phyloP scores from a whole-genome alignment of 2,113 vertebrate genomes.

The Crypturellus undulatus region DNA sequence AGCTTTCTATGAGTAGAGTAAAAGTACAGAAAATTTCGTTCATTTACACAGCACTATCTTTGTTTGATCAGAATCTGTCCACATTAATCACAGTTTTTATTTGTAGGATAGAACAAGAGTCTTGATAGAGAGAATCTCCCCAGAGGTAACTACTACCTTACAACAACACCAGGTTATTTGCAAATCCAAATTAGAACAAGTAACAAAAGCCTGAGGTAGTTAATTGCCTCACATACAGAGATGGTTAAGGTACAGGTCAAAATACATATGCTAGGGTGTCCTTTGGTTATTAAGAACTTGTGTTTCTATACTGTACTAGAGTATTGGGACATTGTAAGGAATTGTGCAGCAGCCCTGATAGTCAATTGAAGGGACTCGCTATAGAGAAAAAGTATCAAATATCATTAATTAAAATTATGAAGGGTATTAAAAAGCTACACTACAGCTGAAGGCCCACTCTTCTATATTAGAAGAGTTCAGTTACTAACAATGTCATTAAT shows the following conservation, averaged over 20 bases:
- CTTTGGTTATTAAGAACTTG: background rate
- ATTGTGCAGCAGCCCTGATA: background rate
- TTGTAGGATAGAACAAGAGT: background rate
- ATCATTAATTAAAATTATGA: background rate
- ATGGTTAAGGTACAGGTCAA: background rate
- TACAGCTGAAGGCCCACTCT: background rate
- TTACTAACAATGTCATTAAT: background rate
- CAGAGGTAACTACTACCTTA: background rate
- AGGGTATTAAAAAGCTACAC: background rate
- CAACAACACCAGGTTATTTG: background rate
- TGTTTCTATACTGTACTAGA: background rate
- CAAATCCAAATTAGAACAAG: background rate
- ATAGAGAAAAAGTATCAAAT: background rate
- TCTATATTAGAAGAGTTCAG: background rate
- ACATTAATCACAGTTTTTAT: background rate
- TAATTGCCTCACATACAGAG: background rate
- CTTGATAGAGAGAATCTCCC: background rate
- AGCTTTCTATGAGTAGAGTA: background rate
- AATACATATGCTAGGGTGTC: background rate
- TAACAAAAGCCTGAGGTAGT: background rate
- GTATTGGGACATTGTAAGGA: background rate
- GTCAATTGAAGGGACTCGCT: background rate
- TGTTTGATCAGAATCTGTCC: background rate
- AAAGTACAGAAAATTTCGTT: background rate
- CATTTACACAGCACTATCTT: background rate